A percentile compares a stretch with the other conserved stretches of the same genome.
Conservation (phyloP, 2,113 vertebrate species). For the Urocitellus parryii region DNA sequence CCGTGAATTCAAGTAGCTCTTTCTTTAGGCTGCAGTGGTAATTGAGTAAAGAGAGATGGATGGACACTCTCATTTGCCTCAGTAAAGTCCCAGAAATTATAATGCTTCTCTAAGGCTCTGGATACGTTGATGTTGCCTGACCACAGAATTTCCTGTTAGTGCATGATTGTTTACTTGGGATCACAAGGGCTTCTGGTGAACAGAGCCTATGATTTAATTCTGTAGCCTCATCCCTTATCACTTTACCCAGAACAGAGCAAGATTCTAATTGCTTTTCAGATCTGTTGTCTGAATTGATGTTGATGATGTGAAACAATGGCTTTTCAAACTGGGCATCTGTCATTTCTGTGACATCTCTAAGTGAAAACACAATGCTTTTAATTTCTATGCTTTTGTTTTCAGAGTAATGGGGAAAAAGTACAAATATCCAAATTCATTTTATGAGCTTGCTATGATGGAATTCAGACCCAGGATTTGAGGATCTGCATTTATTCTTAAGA, state of each 20-base stretch:
- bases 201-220: slow-evolving; percentile 2
- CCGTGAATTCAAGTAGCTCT: not conserved
- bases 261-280: not conserved
- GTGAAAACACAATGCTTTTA: not conserved
- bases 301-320: not conserved
- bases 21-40: not conserved
- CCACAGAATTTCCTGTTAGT: not conserved
- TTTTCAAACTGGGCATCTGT: not conserved
- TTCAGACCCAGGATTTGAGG: not conserved
- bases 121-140: not conserved
- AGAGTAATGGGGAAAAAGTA: not conserved
- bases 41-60: slow-evolving; percentile 5
- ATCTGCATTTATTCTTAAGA: not conserved
- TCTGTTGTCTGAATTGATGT: slow-evolving; percentile 24
- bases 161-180: not conserved
- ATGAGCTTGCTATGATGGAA: not conserved
- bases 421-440: not conserved
- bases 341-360: not conserved
- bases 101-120: not conserved
- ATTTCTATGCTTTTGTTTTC: not conserved
- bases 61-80: not conserved
- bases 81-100: not conserved
- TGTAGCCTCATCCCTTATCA: not conserved
- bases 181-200: not conserved
- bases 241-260: not conserved